Base-by-base conservation (phyloP, 1,140 invertebrate species). In the Caerostris extrusa region DNA sequence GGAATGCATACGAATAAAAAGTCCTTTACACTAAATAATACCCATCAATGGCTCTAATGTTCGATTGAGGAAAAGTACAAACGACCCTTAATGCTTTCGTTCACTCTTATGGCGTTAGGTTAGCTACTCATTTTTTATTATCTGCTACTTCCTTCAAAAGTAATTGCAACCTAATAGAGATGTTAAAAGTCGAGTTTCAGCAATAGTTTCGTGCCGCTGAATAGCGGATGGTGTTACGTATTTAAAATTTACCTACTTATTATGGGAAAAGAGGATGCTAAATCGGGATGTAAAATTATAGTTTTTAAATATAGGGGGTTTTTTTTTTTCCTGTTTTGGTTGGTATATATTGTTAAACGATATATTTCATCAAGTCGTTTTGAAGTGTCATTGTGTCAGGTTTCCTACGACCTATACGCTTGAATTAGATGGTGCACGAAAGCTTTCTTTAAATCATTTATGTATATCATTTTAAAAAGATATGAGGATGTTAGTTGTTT, bases 161-260 rank as follows among this genome's bases (percentile, higher is more conserved):
- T 60, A 57, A 57, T 88, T 67, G n/a, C n/a, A 34, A 67, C 17
- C 17, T 88, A 88, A 88, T 88, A 85, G 86, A 88, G 61, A 53
- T 88, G 86, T 88, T 67, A 55, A 88, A 88, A 57, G 34, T 64
- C 19, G 19, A 6, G 61, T 67, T 85, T 77, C 50, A 3, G 12
- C 17, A 8, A 50, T 14, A 14, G 19, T 64, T 85, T 67, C 14
- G 86, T 67, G 58, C 10, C 8, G 3, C 53, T 7, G 6, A 53
- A 53, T 6, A 61, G 17, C 19, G 86, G 86, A 88, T 67, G 86
- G 86, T 67, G 58, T 67, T 53, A 88, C 67, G 61, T 67, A 53
- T 67, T 88, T 67, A 34, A 88, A 88, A 88, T 85, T 67, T 34
- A 67, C 61, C 34, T 60, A 7, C 7, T 88, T 17, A 88, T 88